Conservation (phyloP, 2,888 invertebrate species). For the Hydrotaea cyrtoneurina region DNA sequence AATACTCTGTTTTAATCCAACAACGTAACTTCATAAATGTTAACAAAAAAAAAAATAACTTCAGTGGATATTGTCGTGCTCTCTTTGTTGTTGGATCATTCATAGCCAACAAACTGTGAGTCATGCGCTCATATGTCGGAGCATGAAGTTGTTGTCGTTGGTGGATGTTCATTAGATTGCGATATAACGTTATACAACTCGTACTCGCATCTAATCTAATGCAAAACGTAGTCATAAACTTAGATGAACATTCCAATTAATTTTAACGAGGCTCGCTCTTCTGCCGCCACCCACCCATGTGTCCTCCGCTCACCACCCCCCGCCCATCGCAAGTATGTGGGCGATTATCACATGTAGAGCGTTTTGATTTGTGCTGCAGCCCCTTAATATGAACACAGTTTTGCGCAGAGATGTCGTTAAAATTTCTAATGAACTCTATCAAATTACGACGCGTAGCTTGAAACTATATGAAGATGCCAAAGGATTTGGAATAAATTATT, state of each 20-base stretch:
- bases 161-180: not conserved
- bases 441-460: not conserved
- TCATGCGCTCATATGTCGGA: too few relatives aligned
- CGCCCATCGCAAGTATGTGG: not conserved
- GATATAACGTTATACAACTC: constrained; percentile 23
- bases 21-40: too few relatives aligned
- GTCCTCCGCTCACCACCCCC: too few relatives aligned
- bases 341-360: not conserved
- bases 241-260: constrained; percentile 37
- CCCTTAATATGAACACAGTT: not conserved
- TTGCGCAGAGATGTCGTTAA: not conserved
- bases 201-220: constrained; percentile 12
- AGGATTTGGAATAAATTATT: constrained; percentile 1
- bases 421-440: not conserved
- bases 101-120: too few relatives aligned
- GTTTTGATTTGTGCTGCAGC: not conserved
- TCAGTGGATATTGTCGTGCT: too few relatives aligned
- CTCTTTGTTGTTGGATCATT: too few relatives aligned
- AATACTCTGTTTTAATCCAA: too few relatives aligned
- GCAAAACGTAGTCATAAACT: constrained; percentile 33
- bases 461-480: not conserved
- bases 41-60: too few relatives aligned
- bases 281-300: not conserved
- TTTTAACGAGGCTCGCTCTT: constrained; percentile 22
- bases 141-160: too few relatives aligned